Percentiles rank a stretch among this genome's conserved stretches.
phyloP scores from a whole-genome alignment of 2,888 invertebrate species.

The Melitaea athalia region DNA sequence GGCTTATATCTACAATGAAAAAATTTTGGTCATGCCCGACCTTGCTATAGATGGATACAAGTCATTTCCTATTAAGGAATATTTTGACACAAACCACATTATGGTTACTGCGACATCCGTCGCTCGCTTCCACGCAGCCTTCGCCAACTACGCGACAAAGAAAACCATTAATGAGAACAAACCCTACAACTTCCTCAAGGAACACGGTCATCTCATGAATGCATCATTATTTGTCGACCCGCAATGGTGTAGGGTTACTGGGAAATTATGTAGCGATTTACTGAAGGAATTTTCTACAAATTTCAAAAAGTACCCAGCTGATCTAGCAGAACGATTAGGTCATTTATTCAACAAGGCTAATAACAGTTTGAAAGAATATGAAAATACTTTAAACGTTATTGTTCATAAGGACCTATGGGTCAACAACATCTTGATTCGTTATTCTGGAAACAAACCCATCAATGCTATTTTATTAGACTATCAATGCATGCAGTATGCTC shows the following conservation, averaged over 20 bases:
- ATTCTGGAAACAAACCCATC: constrained; percentile 50
- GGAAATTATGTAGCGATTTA: constrained; percentile 57
- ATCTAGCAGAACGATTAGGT: constrained; percentile 50
- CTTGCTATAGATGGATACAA: constrained; percentile 57
- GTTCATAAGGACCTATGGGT: constrained; percentile 68
- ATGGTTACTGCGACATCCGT: constrained; percentile 49
- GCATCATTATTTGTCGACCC: constrained; percentile 58
- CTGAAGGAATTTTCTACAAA: constrained; percentile 57
- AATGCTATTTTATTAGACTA: constrained; percentile 63
- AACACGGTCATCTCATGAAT: constrained; percentile 48
- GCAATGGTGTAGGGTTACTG: constrained; percentile 57
- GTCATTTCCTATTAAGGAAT: constrained; percentile 44
- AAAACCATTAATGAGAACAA: constrained; percentile 37
- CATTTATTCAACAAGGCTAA: constrained; percentile 54
- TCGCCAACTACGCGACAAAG: constrained; percentile 57
- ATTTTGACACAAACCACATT: constrained; percentile 56
- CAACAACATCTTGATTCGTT: constrained; percentile 68
- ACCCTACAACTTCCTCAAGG: constrained; percentile 50
- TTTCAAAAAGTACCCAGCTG: constrained; percentile 40
- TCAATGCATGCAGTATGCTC: constrained; percentile 42
- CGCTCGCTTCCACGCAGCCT: constrained; percentile 68
- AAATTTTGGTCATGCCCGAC: constrained; percentile 67
- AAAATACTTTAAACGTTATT: constrained; percentile 58
- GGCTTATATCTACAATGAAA: constrained; percentile 57
- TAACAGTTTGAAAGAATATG: constrained; percentile 48